Conservation (phyloP, 2,888 invertebrate genomes). For the Quadroppia sp. region DNA sequence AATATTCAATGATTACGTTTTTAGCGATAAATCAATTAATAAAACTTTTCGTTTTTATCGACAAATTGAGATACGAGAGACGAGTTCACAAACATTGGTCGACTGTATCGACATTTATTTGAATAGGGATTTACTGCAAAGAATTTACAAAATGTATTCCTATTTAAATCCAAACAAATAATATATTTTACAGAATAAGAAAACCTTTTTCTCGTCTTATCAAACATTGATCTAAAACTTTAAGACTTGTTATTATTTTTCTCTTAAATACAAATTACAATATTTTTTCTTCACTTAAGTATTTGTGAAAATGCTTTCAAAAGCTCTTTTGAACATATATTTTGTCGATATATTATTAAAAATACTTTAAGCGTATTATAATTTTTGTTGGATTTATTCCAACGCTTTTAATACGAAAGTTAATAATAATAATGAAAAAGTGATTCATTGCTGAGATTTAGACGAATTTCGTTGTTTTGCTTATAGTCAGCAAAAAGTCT, state of each 20-base stretch:
- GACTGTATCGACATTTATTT: too few relatives aligned
- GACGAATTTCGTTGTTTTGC: too few relatives aligned
- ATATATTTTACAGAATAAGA: neutral
- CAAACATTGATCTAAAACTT: neutral
- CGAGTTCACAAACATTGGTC: too few relatives aligned
- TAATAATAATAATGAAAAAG: neutral
- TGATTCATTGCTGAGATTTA: neutral
- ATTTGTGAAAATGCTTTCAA: neutral
- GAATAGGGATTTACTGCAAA: too few relatives aligned
- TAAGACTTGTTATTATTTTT: neutral
- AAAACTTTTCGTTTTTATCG: too few relatives aligned
- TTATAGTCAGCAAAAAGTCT: neutral
- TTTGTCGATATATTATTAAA: neutral
- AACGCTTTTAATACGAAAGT: neutral
- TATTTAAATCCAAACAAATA: slow-evolving; percentile 1
- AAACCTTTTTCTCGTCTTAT: neutral
- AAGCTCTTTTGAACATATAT: too few relatives aligned
- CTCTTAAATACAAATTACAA: neutral
- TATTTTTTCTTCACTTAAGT: neutral
- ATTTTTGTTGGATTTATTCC: slow-evolving; percentile 8
- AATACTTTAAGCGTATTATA: neutral
- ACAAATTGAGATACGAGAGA: too few relatives aligned
- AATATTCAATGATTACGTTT: too few relatives aligned
- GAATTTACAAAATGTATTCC: neutral
- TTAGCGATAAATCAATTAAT: too few relatives aligned